Percentiles rank a stretch among this genome's conserved stretches.
Evolutionary conservation across 2,113 vertebrate species (phyloP).

Genomic region (Erythrocebus patas): DNA sequence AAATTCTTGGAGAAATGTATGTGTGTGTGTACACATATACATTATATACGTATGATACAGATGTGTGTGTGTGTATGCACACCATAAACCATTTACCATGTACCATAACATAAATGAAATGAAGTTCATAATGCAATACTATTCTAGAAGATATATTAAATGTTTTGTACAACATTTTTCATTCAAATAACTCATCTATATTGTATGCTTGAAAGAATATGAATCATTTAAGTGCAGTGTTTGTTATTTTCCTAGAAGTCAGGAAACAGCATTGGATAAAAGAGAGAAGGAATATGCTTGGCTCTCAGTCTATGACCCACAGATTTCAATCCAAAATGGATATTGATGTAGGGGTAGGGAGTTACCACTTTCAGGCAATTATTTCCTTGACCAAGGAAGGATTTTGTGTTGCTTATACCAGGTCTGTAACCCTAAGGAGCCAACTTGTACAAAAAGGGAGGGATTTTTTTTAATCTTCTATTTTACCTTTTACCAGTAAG

Average conservation of each 20-base stretch:
- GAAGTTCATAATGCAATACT: not conserved
- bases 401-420: not conserved
- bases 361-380: not conserved
- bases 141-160: not conserved
- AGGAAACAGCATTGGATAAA: not conserved
- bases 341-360: not conserved
- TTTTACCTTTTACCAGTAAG: not conserved
- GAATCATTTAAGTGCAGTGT: not conserved
- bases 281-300: not conserved
- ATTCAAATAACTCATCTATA: not conserved
- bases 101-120: not conserved
- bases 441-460: not conserved
- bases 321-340: not conserved
- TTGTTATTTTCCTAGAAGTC: not conserved
- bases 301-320: not conserved
- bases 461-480: not conserved
- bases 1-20: constrained; percentile 19
- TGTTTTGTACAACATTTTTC: not conserved
- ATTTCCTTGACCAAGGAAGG: not conserved
- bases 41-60: not conserved
- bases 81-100: not conserved
- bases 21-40: not conserved
- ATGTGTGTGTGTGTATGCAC: not conserved
- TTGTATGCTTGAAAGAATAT: not conserved
- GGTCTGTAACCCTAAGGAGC: not conserved